Evolutionary conservation across 2,113 vertebrate genomes (phyloP), one percentile per base, ranked within the genome.

Genomic region (Thamnophis sirtalis): DNA sequence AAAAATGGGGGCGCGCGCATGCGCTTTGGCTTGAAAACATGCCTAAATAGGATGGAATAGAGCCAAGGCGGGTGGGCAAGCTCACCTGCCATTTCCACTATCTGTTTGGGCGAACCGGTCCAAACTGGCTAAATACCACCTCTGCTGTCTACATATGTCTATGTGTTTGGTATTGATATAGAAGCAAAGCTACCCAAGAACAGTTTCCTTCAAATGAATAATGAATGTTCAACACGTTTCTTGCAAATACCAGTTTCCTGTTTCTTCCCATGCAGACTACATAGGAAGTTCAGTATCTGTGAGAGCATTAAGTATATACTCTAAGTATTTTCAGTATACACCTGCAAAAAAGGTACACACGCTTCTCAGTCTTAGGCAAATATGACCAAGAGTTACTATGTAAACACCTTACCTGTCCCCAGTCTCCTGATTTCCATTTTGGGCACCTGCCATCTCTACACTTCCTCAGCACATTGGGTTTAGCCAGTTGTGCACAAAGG

Each of bases 361-460:
- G 11, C 54, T 56, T 88, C 43, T 24, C 33, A 22, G 38, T 56
- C 54, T 58, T 58, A 50, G 22, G 56, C 21, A 48, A 50, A 84
- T 54, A 24, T 54, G n/a, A 38, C 9, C 22, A 38, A 80, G 22
- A 33, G 50, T 49, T 7, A 38, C 33, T 43, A 51, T 80, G 73
- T 80, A 80, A 80, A 0, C 2, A 5, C 96, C 97, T 97, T 98
- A 99, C 99, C 98, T 99, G 98, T 97, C 97, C 98, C 99, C 99
- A 99, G 26, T 97, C 96, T 96, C 98, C 98, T 24, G 98, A 97
- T 97, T 98, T 99, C 99, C 99, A 99, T 95, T 98, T 98, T 92
- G 98, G 98, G 95, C 99, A 99, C 94, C 98, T 97, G 95, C 98
- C 98, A 89, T 98, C 98, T 97, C 98, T 96, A 97, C 99, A 99